Conservation (phyloP, 1,140 invertebrate genomes). For the Trichonephila inaurata region DNA sequence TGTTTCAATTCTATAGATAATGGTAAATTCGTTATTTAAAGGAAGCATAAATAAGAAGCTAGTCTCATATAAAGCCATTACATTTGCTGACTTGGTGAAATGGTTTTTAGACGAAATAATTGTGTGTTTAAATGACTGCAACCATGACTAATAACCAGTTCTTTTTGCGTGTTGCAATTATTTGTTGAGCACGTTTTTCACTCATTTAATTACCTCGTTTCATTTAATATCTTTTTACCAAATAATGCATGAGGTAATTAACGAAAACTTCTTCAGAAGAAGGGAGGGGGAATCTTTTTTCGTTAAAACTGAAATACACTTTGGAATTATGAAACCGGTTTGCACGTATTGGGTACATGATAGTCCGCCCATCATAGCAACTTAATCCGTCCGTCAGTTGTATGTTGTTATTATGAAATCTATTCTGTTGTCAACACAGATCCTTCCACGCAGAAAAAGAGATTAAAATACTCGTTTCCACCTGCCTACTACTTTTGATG, state of each 20-base stretch:
- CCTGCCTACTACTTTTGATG: neutral
- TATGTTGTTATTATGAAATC: neutral
- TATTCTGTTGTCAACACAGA: neutral
- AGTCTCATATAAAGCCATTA: no score
- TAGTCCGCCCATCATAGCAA: neutral
- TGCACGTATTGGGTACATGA: neutral
- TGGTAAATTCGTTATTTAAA: no score
- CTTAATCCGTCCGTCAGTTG: neutral
- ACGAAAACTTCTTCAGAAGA: neutral
- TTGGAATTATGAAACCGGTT: neutral
- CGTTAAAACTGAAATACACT: neutral
- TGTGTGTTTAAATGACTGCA: neutral
- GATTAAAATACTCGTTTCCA: neutral
- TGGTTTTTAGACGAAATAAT: no score
- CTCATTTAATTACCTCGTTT: neutral
- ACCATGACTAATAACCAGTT: constrained; percentile 3
- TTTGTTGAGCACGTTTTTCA: neutral
- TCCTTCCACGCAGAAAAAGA: neutral
- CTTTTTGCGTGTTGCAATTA: neutral
- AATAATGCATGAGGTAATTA: neutral
- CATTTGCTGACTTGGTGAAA: no score
- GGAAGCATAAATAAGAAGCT: no score
- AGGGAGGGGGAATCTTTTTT: neutral
- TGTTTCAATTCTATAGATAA: no score
- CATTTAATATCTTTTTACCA: neutral